These are phyloP conservation scores for Sinocyclocheilus grahami DNA, from an alignment of 2,113 vertebrate genomes.

Conservation along the genomic window DNA sequence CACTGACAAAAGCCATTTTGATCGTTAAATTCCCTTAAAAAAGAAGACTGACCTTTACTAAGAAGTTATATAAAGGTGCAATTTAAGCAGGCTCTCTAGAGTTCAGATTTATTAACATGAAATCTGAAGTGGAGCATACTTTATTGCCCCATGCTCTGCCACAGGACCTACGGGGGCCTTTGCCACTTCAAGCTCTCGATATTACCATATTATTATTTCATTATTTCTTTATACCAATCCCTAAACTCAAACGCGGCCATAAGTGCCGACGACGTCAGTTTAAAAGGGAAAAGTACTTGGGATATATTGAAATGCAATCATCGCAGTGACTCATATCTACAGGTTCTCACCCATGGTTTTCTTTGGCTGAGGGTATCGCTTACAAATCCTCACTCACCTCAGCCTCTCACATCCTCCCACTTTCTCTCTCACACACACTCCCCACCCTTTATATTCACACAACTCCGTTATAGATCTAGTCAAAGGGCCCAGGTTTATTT, in stretches of 20 bases:
- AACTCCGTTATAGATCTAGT: constrained; percentile 57
- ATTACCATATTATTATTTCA: constrained; percentile 52
- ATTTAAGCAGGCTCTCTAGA: constrained; percentile 71
- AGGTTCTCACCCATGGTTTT: constrained; percentile 64
- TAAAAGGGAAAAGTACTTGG: constrained; percentile 37
- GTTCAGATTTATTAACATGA: constrained; percentile 73
- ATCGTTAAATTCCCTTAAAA: constrained; percentile 77
- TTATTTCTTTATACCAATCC: constrained; percentile 51
- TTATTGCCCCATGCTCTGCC: constrained; percentile 58
- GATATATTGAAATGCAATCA: constrained; percentile 66
- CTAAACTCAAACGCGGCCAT: constrained; percentile 37
- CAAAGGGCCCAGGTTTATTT: constrained; percentile 68
- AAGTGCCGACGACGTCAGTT: constrained; percentile 24
- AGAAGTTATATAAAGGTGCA: constrained; percentile 77
- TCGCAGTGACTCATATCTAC: constrained; percentile 63
- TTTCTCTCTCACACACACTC: constrained; percentile 40
- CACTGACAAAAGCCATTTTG: constrained; percentile 71
- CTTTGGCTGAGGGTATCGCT: constrained; percentile 60
- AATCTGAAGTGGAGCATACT: constrained; percentile 66
- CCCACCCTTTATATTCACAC: constrained; percentile 51
- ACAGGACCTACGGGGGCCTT: constrained; percentile 52
- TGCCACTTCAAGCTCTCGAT: constrained; percentile 51
- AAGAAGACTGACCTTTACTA: constrained; percentile 75
- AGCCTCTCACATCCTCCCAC: constrained; percentile 52
- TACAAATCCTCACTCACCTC: constrained; percentile 39